Conservation (phyloP, 2,113 vertebrate species). For the Orientallactaga bullata region DNA sequence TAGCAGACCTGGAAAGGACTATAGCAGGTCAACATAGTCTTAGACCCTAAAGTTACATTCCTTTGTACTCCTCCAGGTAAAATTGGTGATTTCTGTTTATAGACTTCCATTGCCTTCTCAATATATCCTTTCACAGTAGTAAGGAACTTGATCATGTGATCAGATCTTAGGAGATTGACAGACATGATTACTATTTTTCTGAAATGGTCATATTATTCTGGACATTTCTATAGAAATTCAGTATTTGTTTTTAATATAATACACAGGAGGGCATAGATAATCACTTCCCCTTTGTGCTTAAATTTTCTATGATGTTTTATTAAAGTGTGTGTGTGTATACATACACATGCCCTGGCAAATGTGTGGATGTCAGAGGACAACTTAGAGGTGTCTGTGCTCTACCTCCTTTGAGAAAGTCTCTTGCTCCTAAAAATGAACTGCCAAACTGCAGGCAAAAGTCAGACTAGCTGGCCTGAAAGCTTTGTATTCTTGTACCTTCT, state of each 20-base stretch:
- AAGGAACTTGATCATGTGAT: constrained; percentile 30
- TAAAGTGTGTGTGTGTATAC: no score
- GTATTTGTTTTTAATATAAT: constrained; percentile 28
- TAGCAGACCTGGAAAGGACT: neutral
- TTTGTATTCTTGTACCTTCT: constrained; percentile 28
- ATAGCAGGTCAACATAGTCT: neutral
- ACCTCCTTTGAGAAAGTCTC: no score
- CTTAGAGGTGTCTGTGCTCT: no score
- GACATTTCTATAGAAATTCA: constrained; percentile 10
- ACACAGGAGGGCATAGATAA: neutral
- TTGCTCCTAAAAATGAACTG: no score
- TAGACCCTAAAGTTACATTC: neutral
- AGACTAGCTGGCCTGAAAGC: no score
- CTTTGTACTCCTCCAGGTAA: neutral
- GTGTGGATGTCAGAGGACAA: no score
- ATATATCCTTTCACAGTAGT: constrained; percentile 31
- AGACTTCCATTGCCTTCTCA: constrained; percentile 42
- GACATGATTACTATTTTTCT: constrained; percentile 50
- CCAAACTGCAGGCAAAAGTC: no score
- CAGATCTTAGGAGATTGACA: constrained; percentile 47
- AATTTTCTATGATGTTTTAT: neutral
- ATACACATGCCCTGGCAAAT: no score
- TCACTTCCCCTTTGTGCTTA: neutral
- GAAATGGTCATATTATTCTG: constrained; percentile 59
- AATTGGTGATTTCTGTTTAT: constrained; percentile 36